Evolutionary conservation across 1,140 invertebrate species (phyloP), one percentile per base, ranked within the genome.

Genomic region (Metopolophium dirhodum): DNA sequence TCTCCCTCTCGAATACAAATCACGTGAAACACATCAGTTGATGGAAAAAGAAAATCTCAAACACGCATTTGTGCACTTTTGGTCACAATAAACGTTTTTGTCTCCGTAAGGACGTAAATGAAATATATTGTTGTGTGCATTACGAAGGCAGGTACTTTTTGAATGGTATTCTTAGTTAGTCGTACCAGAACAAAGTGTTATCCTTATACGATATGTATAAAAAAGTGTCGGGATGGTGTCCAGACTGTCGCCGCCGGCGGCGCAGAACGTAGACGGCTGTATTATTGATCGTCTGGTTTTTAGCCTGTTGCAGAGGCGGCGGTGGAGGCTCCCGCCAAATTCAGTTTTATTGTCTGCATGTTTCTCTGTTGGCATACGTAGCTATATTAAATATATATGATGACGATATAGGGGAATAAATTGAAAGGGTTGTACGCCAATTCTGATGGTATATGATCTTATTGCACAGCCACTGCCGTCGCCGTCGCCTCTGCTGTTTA

Each of bases 271-370:
- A 86, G 82, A 86, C 91, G 91, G 91, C 82, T 91, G n/a, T 47
- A 51, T 93, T 93, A 93, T 93, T 93, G 91, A 93, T 93, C 91
- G 91, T 83, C 91, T 57, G 77, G 91, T 85, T 93, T 93, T 93
- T 41, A 93, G 91, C 91, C 91, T 93, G 91, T 93, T 93, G 91
- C 91, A 45, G 91, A 54, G 82, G 68, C 18, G 82, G 77, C 49
- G 68, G 82, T 51, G 91, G 18, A 85, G 35, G 82, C 91, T 93
- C 91, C 82, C 91, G 91, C 91, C 91, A 93, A 93, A 93, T 93
- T 93, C 51, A 93, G 77, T 82, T 91, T 82, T 82, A 91, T 91
- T 91, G 89, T 90, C 89, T 90, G 89, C 89, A n/a, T 57, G 47
- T 89, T 23, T 88, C 87, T 54, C 87, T 51, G 47, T 51, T 45